phyloP scores from a whole-genome alignment of 2,113 vertebrate species.

The Nanorana parkeri region DNA sequence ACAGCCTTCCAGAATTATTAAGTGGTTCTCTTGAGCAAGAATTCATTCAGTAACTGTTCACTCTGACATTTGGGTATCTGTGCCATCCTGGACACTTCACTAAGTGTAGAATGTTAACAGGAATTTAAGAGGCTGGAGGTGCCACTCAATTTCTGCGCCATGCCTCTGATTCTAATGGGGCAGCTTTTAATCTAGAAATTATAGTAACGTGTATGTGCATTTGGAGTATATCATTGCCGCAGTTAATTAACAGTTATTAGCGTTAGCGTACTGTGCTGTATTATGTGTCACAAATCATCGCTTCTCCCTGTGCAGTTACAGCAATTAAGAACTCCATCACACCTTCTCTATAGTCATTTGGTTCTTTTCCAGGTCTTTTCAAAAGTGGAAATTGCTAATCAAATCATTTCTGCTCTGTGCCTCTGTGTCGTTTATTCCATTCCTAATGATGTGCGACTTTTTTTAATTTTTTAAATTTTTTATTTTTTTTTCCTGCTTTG shows the following conservation, averaged over 20 bases:
- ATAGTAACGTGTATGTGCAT: slow-evolving; percentile 83
- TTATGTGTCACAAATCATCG: slow-evolving; percentile 98
- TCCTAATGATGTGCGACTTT: slow-evolving; percentile 85
- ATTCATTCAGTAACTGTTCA: slow-evolving; percentile 68
- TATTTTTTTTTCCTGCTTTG: slow-evolving; percentile 67
- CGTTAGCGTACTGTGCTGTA: slow-evolving; percentile 87
- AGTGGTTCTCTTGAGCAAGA: slow-evolving; percentile 73
- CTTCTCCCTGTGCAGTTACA: slow-evolving; percentile 93
- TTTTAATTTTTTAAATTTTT: slow-evolving; percentile 64
- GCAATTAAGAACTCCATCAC: slow-evolving; percentile 96
- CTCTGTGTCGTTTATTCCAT: slow-evolving; percentile 91
- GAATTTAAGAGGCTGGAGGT: slow-evolving; percentile 56
- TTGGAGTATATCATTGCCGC: slow-evolving; percentile 89
- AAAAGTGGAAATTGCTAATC: slow-evolving; percentile 96
- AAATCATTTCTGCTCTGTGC: slow-evolving; percentile 93
- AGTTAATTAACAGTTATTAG: slow-evolving; percentile 99
- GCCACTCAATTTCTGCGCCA: slow-evolving; percentile 60
- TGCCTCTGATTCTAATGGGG: slow-evolving; percentile 73
- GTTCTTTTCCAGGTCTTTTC: slow-evolving; percentile 92
- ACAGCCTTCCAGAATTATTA: slow-evolving; percentile 81
- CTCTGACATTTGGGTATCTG: slow-evolving; percentile 63
- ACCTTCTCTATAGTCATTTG: slow-evolving; percentile 93
- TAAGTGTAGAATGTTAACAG: slow-evolving; percentile 59
- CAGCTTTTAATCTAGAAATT: slow-evolving; percentile 89
- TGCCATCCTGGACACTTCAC: slow-evolving; percentile 49